A percentile compares a stretch with the other conserved stretches of the same genome.
These are phyloP conservation scores for Myotis findleyi DNA, from an alignment of 2,797 vertebrate genomes.

Conservation along the genomic window DNA sequence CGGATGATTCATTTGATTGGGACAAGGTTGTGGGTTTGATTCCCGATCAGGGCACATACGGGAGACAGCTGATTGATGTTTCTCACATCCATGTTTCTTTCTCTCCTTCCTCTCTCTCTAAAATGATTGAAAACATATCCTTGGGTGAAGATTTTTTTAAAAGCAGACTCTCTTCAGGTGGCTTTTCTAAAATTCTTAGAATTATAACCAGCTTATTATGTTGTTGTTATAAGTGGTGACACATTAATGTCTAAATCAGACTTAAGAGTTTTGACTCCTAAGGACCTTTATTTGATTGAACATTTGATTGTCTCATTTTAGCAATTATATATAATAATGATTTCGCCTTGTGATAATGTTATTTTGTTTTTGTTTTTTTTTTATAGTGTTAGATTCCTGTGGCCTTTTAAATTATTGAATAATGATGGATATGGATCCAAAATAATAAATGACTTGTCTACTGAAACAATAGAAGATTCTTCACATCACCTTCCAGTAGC, in stretches of 20 bases:
- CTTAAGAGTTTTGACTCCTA: conserved; percentile 8
- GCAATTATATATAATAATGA: not conserved
- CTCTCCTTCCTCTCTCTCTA: not conserved
- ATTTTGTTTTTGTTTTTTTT: conserved; percentile 37
- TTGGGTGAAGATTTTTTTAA: not conserved
- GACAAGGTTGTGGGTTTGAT: not conserved
- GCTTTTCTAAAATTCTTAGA: conserved; percentile 12
- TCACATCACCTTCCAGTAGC: conserved; percentile 49
- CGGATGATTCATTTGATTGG: not conserved
- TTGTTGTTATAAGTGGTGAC: not conserved
- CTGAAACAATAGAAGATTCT: conserved; percentile 70
- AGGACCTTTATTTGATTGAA: not conserved
- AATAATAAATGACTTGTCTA: conserved; percentile 65
- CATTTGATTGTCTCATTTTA: conserved; percentile 48
- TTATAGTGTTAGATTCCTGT: conserved; percentile 62
- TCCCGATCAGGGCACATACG: too few species aligned
- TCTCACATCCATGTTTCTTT: not conserved
- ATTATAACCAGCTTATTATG: not conserved
- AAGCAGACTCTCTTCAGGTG: not conserved
- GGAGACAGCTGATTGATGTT: not conserved
- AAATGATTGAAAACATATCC: not conserved
- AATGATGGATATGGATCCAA: conserved; percentile 69
- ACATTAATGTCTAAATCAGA: conserved; percentile 2
- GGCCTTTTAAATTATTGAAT: conserved; percentile 64
- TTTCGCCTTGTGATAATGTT: conserved; percentile 41